Percentiles rank a stretch among this genome's conserved stretches.
Evolutionary conservation across 2,113 vertebrate genomes (phyloP).

Genomic region (Laterallus jamaicensis): DNA sequence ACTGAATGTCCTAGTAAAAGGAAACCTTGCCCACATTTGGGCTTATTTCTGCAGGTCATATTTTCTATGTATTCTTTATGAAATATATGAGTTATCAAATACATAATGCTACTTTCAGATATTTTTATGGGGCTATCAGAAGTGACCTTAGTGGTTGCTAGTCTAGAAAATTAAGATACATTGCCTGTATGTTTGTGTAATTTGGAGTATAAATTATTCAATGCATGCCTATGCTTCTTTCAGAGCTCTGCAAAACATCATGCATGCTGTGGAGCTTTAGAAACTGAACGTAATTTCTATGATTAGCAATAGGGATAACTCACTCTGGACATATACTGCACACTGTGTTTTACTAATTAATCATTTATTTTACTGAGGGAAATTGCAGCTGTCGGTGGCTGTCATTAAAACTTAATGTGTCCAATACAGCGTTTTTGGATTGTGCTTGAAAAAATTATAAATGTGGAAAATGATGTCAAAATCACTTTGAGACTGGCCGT

Average conservation of each 20-base stretch:
- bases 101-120: not conserved
- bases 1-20: not conserved
- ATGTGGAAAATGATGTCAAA: not conserved
- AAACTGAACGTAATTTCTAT: conserved; percentile 4
- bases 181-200: not conserved
- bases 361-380: conserved; percentile 30
- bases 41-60: not conserved
- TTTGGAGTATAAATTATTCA: conserved; percentile 14
- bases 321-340: not conserved
- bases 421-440: not conserved
- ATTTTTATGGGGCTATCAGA: not conserved
- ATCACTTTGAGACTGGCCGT: not conserved
- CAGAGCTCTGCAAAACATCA: not conserved
- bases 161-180: not conserved
- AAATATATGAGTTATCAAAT: not conserved
- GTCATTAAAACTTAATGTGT: not conserved
- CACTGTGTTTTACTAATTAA: conserved; percentile 49
- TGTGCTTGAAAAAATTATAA: not conserved
- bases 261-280: not conserved
- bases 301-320: conserved; percentile 1
- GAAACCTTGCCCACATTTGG: not conserved
- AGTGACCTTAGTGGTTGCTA: not conserved
- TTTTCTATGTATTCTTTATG: not conserved
- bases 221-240: not conserved
- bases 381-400: conserved; percentile 6